phyloP scores from a whole-genome alignment of 1,140 invertebrate species.

The Pantala flavescens region DNA sequence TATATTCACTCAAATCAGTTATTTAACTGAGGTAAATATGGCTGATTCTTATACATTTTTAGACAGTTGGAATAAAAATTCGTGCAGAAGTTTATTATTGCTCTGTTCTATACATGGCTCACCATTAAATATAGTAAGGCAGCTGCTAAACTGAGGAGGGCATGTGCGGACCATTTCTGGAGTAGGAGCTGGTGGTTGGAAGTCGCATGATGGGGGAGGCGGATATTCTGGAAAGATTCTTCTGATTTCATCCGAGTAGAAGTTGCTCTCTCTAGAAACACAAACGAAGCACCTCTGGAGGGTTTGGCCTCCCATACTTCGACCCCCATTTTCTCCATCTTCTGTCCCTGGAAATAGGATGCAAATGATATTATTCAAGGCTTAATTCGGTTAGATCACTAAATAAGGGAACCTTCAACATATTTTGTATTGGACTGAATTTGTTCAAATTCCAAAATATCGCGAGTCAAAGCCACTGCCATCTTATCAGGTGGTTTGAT shows the following conservation, averaged over 20 bases:
- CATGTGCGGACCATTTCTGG: constrained; percentile 20
- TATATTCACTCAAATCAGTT: too few relatives aligned
- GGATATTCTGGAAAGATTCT: constrained; percentile 20
- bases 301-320: neutral
- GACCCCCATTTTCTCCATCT: neutral
- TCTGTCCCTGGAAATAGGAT: neutral
- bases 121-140: constrained; percentile 25
- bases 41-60: too few relatives aligned
- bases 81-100: too few relatives aligned
- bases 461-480: too few relatives aligned
- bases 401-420: too few relatives aligned
- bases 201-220: constrained; percentile 12
- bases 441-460: too few relatives aligned
- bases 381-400: too few relatives aligned
- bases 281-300: constrained; percentile 22
- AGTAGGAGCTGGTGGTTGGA: constrained; percentile 17
- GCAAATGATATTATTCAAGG: neutral
- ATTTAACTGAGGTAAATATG: too few relatives aligned
- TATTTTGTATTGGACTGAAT: too few relatives aligned
- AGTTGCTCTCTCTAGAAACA: constrained; percentile 4
- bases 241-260: neutral
- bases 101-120: constrained; percentile 13
- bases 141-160: constrained; percentile 23
- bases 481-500: too few relatives aligned
- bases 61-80: too few relatives aligned